These are phyloP conservation scores for Podargus strigoides DNA, from an alignment of 2,797 vertebrate species.

Conservation along the genomic window DNA sequence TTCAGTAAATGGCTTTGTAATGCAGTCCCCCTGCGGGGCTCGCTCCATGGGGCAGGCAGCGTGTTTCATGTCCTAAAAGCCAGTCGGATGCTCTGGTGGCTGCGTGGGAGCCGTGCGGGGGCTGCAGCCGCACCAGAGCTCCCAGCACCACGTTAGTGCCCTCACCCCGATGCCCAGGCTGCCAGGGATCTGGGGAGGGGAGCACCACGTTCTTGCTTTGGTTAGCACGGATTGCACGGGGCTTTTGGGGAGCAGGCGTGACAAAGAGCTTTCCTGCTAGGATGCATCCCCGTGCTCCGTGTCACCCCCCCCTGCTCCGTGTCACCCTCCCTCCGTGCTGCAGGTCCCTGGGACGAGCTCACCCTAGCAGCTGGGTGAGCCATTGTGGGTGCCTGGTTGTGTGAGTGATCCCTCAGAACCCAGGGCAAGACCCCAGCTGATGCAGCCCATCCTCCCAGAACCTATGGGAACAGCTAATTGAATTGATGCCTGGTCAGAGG, in stretches of 20 bases:
- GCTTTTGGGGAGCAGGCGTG: background rate
- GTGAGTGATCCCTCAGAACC: rapidly evolving
- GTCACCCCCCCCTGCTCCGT: background rate
- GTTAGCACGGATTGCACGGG: rapidly evolving
- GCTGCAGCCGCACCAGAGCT: rapidly evolving
- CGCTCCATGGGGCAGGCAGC: rapidly evolving
- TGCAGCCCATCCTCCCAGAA: rapidly evolving
- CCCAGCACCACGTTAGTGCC: background rate
- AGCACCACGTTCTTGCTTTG: rapidly evolving
- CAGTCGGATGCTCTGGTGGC: background rate
- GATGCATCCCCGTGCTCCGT: background rate
- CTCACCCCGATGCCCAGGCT: rapidly evolving
- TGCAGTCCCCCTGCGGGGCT: background rate
- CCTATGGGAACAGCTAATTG: rapidly evolving
- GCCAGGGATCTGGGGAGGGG: rapidly evolving
- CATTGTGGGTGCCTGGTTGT: rapidly evolving
- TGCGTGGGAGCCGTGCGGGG: background rate
- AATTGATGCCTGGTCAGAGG: too few relatives aligned
- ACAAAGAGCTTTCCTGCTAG: background rate
- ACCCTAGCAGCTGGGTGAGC: background rate
- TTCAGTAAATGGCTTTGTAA: background rate
- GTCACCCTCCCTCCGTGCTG: rapidly evolving
- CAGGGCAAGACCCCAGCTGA: rapidly evolving
- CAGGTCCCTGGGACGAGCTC: background rate
- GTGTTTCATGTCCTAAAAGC: background rate